phyloP scores from a whole-genome alignment of 2,888 invertebrate species.

The Nemoura dubitans region DNA sequence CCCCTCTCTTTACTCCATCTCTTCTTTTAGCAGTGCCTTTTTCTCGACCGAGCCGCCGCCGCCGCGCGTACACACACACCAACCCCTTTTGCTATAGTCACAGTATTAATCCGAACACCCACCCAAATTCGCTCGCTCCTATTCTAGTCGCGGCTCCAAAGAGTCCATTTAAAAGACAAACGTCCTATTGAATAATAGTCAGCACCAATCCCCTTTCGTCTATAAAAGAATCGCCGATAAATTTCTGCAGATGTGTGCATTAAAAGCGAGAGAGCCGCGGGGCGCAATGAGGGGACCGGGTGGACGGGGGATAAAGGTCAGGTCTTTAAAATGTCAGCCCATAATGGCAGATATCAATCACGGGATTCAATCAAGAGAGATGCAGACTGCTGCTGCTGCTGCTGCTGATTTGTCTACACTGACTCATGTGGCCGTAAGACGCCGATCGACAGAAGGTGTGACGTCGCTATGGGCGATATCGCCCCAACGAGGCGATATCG shows the following conservation, averaged over 20 bases:
- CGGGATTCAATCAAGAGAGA: conserved; percentile 49
- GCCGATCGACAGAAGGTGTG: neutral
- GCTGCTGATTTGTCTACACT: neutral
- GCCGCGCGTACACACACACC: neutral
- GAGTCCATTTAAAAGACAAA: conserved; percentile 52
- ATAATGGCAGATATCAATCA: conserved; percentile 51
- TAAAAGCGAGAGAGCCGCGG: conserved; percentile 52
- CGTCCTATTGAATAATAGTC: conserved; percentile 52
- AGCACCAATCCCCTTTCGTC: conserved; percentile 47
- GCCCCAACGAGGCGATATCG: neutral
- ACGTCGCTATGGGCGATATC: neutral
- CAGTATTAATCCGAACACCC: conserved; percentile 51
- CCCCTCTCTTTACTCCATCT: conserved; percentile 43
- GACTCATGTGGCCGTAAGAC: neutral
- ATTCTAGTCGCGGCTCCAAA: conserved; percentile 45
- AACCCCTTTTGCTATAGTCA: conserved; percentile 46
- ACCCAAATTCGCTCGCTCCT: conserved; percentile 42
- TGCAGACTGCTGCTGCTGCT: neutral
- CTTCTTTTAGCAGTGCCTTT: conserved; percentile 42
- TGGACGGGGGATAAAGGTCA: conserved; percentile 52
- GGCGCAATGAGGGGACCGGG: conserved; percentile 52
- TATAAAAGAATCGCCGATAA: conserved; percentile 51
- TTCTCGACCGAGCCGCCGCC: conserved; percentile 1
- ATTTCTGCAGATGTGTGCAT: conserved; percentile 54
- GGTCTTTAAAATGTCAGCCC: conserved; percentile 51